Percentiles rank a stretch among this genome's conserved stretches.
phyloP scores from a whole-genome alignment of 2,888 invertebrate species.

The Leptopilina syphax region DNA sequence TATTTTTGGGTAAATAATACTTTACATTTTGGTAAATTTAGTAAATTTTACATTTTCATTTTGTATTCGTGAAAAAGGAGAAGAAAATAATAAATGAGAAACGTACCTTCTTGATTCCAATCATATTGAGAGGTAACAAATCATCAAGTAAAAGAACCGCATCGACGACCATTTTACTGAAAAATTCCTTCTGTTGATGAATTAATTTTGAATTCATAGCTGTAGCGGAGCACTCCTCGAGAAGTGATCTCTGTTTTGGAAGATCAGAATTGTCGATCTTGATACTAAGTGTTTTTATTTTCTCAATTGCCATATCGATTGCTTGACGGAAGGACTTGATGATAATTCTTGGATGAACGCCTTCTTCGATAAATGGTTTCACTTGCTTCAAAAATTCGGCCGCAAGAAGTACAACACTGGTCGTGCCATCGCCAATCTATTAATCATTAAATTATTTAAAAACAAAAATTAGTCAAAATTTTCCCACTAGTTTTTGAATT shows the following conservation, averaged over 20 bases:
- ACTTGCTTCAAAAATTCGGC: slow-evolving; percentile 96
- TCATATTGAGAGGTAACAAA: slow-evolving; percentile 97
- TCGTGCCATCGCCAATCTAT: slow-evolving; percentile 98
- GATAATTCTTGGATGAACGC: slow-evolving; percentile 95
- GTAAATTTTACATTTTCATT: too few relatives aligned
- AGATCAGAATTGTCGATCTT: slow-evolving; percentile 84
- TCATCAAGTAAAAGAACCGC: slow-evolving; percentile 95
- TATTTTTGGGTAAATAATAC: too few relatives aligned
- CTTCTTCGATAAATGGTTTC: slow-evolving; percentile 97
- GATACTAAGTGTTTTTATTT: slow-evolving; percentile 90
- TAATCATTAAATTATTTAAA: slow-evolving; percentile 26
- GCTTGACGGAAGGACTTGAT: slow-evolving; percentile 93
- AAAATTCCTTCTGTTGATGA: slow-evolving; percentile 96
- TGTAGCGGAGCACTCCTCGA: slow-evolving; percentile 95
- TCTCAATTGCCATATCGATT: slow-evolving; percentile 87
- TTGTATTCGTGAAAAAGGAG: too few relatives aligned
- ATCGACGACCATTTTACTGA: slow-evolving; percentile 98
- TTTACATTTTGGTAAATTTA: too few relatives aligned
- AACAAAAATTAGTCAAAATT: slow-evolving; percentile 35
- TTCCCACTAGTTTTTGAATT: background rate
- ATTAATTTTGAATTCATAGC: slow-evolving; percentile 98
- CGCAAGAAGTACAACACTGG: slow-evolving; percentile 96
- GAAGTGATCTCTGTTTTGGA: slow-evolving; percentile 81
- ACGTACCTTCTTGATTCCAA: slow-evolving; percentile 97
- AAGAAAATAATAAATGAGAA: background rate